phyloP scores from a whole-genome alignment of 2,888 invertebrate genomes.

The Matsumyia berberina region DNA sequence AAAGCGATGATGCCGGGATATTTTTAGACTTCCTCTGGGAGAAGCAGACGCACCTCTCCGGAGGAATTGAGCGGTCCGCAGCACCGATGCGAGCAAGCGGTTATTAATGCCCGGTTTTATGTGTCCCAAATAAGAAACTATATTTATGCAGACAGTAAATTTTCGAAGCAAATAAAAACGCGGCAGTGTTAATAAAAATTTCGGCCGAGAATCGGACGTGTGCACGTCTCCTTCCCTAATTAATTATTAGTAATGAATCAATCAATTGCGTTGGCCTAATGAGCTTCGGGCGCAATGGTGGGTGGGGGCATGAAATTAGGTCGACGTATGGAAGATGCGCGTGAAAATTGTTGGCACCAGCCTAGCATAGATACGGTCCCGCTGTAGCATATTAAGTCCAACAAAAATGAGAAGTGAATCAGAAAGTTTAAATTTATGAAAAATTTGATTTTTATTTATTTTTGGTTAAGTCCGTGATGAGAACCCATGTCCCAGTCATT shows the following conservation, averaged over 20 bases:
- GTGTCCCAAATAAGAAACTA: slow-evolving; percentile 74
- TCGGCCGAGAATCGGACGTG: slow-evolving; percentile 30
- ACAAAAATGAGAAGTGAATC: slow-evolving; percentile 48
- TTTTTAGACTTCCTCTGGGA: slow-evolving; percentile 72
- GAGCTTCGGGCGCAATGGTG: slow-evolving; percentile 21
- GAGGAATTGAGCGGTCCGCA: not conserved
- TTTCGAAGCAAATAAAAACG: slow-evolving; percentile 64
- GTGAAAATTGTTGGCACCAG: slow-evolving; percentile 37
- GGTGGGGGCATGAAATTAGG: slow-evolving; percentile 28
- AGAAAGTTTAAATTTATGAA: slow-evolving; percentile 50
- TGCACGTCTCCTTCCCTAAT: slow-evolving; percentile 58
- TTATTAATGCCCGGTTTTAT: slow-evolving; percentile 55
- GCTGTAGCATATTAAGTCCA: slow-evolving; percentile 1
- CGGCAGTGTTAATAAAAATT: slow-evolving; percentile 63
- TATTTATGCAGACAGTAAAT: slow-evolving; percentile 71
- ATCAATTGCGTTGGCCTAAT: slow-evolving; percentile 71
- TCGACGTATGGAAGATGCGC: slow-evolving; percentile 44
- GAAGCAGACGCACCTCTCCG: slow-evolving; percentile 49
- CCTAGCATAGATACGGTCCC: not conserved
- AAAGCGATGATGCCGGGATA: slow-evolving; percentile 55
- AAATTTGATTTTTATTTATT: slow-evolving; percentile 32
- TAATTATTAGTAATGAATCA: slow-evolving; percentile 75
- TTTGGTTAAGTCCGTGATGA: slow-evolving; percentile 33
- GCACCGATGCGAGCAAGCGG: slow-evolving; percentile 16
- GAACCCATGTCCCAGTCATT: slow-evolving; percentile 53